These are phyloP conservation scores for Xestobium rufovillosum DNA, from an alignment of 2,888 invertebrate species.

Conservation along the genomic window DNA sequence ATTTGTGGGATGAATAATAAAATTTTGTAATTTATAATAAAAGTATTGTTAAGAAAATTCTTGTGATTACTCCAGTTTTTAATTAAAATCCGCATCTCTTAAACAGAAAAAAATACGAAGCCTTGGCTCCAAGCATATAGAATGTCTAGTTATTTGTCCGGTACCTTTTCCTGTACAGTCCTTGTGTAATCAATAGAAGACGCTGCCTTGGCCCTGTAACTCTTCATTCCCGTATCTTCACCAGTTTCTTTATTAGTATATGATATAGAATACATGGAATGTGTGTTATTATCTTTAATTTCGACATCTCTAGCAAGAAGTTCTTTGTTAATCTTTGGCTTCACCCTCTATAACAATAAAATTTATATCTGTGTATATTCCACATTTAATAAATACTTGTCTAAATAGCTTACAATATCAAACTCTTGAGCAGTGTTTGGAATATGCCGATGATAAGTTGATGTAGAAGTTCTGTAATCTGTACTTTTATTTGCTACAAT, in stretches of 20 bases:
- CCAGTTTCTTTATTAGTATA: conserved; percentile 25
- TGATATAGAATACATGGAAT: conserved; percentile 24
- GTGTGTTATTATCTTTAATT: conserved; percentile 27
- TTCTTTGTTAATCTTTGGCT: conserved; percentile 28
- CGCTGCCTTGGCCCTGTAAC: conserved; percentile 15
- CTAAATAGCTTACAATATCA: conserved; percentile 32
- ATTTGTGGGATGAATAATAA: no score
- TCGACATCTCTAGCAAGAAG: conserved; percentile 26
- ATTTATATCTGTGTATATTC: neutral
- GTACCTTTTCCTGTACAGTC: conserved; percentile 33
- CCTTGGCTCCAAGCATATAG: no score
- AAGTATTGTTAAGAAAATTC: no score
- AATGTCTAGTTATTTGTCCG: no score
- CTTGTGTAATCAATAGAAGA: conserved; percentile 26
- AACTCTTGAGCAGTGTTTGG: conserved; percentile 34
- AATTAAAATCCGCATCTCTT: no score
- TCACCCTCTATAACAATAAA: conserved; percentile 29
- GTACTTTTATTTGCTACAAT: conserved; percentile 33
- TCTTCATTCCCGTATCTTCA: conserved; percentile 19
- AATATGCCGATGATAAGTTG: conserved; percentile 30
- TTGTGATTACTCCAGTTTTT: no score
- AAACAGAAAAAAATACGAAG: conserved; percentile 2
- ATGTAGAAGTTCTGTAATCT: conserved; percentile 36
- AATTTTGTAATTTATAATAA: no score
- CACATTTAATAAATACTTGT: no score